These are phyloP conservation scores for Xylocopa sonorina DNA, from an alignment of 1,140 invertebrate genomes.

Conservation along the genomic window DNA sequence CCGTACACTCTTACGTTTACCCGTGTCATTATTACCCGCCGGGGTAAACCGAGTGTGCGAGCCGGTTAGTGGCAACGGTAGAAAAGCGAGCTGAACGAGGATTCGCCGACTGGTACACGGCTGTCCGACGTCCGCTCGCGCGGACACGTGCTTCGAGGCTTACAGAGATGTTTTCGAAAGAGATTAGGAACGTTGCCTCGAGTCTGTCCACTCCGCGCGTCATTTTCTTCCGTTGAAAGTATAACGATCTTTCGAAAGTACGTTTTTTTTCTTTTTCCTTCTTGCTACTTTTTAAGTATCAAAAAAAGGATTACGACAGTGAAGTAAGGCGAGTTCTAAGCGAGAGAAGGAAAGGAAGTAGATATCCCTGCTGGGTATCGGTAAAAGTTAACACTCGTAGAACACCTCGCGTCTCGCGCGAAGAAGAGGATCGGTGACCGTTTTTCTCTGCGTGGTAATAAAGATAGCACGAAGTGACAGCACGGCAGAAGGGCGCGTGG, in stretches of 20 bases:
- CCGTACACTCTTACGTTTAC: conserved; percentile 65
- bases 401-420: neutral
- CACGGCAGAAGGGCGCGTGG: neutral
- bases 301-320: too few relatives aligned
- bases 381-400: neutral
- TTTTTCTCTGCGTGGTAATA: neutral
- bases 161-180: conserved; percentile 9
- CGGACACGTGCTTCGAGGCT: conserved; percentile 20
- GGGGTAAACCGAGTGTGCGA: conserved; percentile 59
- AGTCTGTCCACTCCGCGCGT: neutral
- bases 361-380: too few relatives aligned
- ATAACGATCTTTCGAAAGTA: neutral
- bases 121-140: conserved; percentile 19
- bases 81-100: conserved; percentile 43
- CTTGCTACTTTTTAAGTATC: too few relatives aligned
- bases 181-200: conserved; percentile 13
- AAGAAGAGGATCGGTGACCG: neutral
- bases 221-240: neutral
- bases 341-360: too few relatives aligned
- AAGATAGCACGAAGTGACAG: neutral
- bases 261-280: too few relatives aligned
- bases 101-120: neutral
- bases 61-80: conserved; percentile 52
- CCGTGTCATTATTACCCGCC: conserved; percentile 67
- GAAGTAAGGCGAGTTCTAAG: too few relatives aligned